phyloP scores from a whole-genome alignment of 2,113 vertebrate species.

The Piprites chloris region DNA sequence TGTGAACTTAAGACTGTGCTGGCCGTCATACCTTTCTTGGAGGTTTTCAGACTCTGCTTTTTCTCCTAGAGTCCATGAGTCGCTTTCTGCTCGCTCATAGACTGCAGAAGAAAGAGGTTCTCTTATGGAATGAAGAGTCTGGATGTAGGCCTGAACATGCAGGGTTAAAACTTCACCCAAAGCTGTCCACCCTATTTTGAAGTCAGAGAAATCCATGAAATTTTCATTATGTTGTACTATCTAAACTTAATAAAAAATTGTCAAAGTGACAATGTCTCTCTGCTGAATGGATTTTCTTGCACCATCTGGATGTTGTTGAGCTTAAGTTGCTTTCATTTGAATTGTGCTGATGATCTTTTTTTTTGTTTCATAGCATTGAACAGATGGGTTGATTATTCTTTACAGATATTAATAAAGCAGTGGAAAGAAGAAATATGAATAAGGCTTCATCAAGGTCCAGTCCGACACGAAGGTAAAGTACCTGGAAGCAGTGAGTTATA shows the following conservation, averaged over 20 bases:
- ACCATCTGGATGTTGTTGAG: conserved; percentile 71
- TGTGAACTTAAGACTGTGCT: not conserved
- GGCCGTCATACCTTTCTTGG: not conserved
- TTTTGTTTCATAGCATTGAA: conserved; percentile 89
- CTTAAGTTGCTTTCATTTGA: conserved; percentile 77
- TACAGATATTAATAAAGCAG: conserved; percentile 99
- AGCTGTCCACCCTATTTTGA: conserved; percentile 8
- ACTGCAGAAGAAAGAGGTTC: conserved; percentile 58
- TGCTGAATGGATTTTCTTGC: conserved; percentile 75
- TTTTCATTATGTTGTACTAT: conserved; percentile 32
- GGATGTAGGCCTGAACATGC: not conserved
- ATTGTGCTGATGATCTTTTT: conserved; percentile 78
- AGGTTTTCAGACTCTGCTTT: conserved; percentile 47
- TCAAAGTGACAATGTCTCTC: conserved; percentile 66
- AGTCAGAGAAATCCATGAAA: conserved; percentile 42
- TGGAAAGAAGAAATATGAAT: conserved; percentile 96
- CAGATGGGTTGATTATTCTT: conserved; percentile 99
- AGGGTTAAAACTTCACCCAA: conserved; percentile 20
- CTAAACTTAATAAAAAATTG: conserved; percentile 73
- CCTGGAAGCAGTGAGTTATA: conserved; percentile 80
- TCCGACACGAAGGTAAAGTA: conserved; percentile 99
- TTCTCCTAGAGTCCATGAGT: conserved; percentile 66
- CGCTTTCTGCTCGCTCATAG: not conserved
- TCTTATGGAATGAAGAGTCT: conserved; percentile 16
- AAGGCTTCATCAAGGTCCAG: conserved; percentile 96